Evolutionary conservation across 2,113 vertebrate species (phyloP).

Genomic region (Tychaedon coryphoeus): DNA sequence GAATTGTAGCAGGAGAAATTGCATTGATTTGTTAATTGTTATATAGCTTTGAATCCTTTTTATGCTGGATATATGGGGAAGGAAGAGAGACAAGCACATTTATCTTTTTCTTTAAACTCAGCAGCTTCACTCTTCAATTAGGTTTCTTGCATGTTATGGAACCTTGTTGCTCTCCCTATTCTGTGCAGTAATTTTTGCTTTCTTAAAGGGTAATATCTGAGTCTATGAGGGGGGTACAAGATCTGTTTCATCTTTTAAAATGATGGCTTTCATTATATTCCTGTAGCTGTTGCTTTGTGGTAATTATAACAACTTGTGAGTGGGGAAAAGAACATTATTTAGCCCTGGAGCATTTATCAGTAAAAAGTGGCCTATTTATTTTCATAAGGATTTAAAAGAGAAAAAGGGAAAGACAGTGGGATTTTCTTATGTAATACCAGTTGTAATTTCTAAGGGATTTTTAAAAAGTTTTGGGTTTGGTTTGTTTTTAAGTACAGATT

Average conservation of each 20-base stretch:
- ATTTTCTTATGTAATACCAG: not conserved
- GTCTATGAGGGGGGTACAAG: not conserved
- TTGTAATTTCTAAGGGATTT: not conserved
- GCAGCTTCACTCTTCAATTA: slow-evolving; percentile 7
- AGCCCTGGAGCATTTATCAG: slow-evolving; percentile 22
- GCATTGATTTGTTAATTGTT: slow-evolving; percentile 62
- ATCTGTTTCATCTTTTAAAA: slow-evolving; percentile 18
- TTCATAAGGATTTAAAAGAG: not conserved
- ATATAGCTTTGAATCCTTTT: slow-evolving; percentile 57
- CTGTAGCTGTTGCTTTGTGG: slow-evolving; percentile 7
- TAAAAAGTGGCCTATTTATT: not conserved
- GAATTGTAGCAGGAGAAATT: slow-evolving; percentile 18
- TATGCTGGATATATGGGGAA: not conserved
- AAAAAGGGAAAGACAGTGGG: not conserved
- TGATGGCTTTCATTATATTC: slow-evolving; percentile 26
- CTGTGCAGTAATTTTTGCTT: slow-evolving; percentile 1
- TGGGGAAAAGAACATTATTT: not conserved
- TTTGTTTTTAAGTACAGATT: not conserved
- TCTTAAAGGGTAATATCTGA: not conserved
- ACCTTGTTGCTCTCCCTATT: not conserved
- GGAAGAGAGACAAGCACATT: not conserved
- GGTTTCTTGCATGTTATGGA: not conserved
- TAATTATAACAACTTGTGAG: slow-evolving; percentile 26
- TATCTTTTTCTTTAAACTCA: slow-evolving; percentile 53
- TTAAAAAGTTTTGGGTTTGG: not conserved